Evolutionary conservation across 2,797 vertebrate genomes (phyloP).

Genomic region (Gallinago stenura): DNA sequence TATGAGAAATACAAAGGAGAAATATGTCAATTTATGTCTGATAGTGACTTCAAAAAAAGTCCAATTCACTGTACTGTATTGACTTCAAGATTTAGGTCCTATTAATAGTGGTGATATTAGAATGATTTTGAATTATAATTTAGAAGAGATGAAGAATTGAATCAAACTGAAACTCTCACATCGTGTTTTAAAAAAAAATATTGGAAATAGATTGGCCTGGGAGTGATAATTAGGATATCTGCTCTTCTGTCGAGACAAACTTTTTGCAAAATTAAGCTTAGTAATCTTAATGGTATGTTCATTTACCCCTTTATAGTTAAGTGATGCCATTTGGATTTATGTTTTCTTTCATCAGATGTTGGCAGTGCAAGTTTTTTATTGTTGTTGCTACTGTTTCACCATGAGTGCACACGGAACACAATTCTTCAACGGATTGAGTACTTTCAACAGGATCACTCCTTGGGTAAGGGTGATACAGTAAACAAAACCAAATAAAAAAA

Average conservation of each 20-base stretch:
- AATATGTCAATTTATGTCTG: not conserved
- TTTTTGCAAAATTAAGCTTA: not conserved
- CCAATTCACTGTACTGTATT: not conserved
- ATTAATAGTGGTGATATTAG: not conserved
- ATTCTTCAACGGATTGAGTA: not conserved
- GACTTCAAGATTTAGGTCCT: not conserved
- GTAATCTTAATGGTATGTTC: not conserved
- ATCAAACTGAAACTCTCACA: not conserved
- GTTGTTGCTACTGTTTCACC: not conserved
- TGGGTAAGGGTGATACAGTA: not conserved
- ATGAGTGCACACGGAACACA: fast-evolving
- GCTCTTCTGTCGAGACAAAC: not conserved
- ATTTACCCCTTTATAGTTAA: not conserved
- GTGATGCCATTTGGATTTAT: not conserved
- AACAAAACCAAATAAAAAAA: not conserved
- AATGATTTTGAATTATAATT: not conserved
- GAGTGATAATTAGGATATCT: not conserved
- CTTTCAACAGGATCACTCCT: not conserved
- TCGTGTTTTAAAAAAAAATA: not conserved
- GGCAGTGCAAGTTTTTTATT: not conserved
- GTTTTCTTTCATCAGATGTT: not conserved
- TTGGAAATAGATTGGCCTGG: not conserved
- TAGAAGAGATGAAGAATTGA: not conserved
- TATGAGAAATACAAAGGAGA: not conserved
- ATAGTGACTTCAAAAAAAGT: not conserved